Evolutionary conservation across 1,140 invertebrate genomes (phyloP).

Genomic region (Zaprionus africanus): DNA sequence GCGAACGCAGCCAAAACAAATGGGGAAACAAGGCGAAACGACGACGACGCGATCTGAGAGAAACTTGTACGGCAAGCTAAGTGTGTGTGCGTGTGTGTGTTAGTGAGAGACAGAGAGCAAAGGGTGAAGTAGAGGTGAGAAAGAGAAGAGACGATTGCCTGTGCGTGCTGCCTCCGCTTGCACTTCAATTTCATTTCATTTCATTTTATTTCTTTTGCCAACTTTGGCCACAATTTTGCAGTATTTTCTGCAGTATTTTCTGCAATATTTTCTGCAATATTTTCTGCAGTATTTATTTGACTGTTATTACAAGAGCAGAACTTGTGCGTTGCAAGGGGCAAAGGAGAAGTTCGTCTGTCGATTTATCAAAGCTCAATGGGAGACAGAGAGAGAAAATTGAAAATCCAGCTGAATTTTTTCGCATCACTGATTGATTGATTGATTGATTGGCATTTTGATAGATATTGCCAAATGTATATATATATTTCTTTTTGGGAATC

Average conservation of each 20-base stretch:
- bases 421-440: slow-evolving; percentile 32
- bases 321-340: neutral
- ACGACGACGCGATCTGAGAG: slow-evolving; percentile 6
- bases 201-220: neutral
- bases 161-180: neutral
- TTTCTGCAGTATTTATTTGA: slow-evolving; percentile 3
- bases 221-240: neutral
- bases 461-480: slow-evolving; percentile 12
- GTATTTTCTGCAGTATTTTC: neutral
- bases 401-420: slow-evolving; percentile 15
- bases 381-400: slow-evolving; percentile 4
- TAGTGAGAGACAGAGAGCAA: neutral
- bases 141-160: neutral
- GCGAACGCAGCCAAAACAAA: slow-evolving; percentile 51
- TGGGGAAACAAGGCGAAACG: slow-evolving; percentile 31
- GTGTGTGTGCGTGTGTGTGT: neutral
- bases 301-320: neutral
- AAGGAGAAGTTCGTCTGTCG: neutral
- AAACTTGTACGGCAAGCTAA: neutral
- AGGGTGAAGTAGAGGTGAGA: neutral
- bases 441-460: slow-evolving; percentile 21
- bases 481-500: neutral
- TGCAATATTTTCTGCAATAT: neutral
- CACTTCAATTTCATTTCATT: slow-evolving; percentile 8
- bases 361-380: slow-evolving; percentile 24